Percentiles rank a stretch among this genome's conserved stretches.
These are phyloP conservation scores for Linurgus olivaceus DNA, from an alignment of 2,797 vertebrate species.

Conservation along the genomic window DNA sequence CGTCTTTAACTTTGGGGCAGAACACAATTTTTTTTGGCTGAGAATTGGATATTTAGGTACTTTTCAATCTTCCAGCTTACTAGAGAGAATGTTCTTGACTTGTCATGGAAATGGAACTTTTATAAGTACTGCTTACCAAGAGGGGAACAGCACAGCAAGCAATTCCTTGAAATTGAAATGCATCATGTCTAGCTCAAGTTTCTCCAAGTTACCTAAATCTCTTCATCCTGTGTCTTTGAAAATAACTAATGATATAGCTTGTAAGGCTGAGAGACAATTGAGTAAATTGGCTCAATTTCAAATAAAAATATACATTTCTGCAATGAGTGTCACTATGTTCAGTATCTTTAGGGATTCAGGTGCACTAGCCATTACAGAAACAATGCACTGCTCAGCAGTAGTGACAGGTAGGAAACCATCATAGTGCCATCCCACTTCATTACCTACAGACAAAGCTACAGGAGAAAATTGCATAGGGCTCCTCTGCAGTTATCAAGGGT, in stretches of 20 bases:
- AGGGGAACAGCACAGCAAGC: not conserved
- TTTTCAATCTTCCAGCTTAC: not conserved
- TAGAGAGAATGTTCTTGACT: not conserved
- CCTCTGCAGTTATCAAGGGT: not conserved
- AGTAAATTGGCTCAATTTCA: slow-evolving; percentile 9
- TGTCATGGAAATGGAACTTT: not conserved
- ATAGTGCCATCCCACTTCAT: not conserved
- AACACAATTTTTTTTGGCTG: not conserved
- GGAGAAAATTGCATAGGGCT: not conserved
- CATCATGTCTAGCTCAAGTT: not conserved
- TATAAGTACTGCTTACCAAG: not conserved
- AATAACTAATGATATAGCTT: not conserved
- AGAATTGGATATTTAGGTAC: not conserved
- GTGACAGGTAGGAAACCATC: not conserved
- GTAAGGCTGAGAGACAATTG: not conserved
- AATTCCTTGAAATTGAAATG: slow-evolving; percentile 4
- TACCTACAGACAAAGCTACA: not conserved
- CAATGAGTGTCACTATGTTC: not conserved
- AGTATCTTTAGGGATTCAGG: not conserved
- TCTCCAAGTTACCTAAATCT: not conserved
- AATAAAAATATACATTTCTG: not conserved
- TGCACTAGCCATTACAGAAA: not conserved
- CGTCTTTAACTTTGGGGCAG: not conserved
- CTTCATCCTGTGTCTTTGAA: slow-evolving; percentile 7
- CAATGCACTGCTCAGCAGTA: not conserved